Base-by-base conservation (phyloP, 2,113 vertebrate species). In the Brachypodius melanocephalos region DNA sequence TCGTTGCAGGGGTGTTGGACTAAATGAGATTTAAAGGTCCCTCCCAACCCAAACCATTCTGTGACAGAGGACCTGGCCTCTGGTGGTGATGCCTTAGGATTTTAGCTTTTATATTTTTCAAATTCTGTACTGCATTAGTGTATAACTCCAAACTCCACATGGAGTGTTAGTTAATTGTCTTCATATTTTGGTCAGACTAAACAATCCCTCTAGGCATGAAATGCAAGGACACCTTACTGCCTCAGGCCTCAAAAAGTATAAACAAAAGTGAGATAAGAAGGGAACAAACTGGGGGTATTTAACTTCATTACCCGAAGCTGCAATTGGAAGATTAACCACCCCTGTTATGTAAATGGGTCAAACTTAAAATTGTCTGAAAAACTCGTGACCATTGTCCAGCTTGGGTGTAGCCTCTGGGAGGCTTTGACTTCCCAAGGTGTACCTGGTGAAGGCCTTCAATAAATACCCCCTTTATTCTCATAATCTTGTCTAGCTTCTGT, bases 361-460 rank as follows among this genome's bases (percentile, higher is more conserved):
- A 54, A 31, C 7, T 54, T 45, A 19, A 0, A 31, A 45, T 45
- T 66, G 32, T 19, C 32, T 45, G 25, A 66, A 79, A 66, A 66
- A 12, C 26, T 79, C 0, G 0, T 36, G 20, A 6, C 12, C 40
- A 36, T 45, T 2, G 0, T 8, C 40, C 61, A 66, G 32, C 26
- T 15, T 54, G 61, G 32, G 20, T 36, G 32, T 19, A 25, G 12
- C 40, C 32, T 45, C 17, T 16, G 1, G 6, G 12, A 54, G 25
- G 12, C 26, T 45, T 19, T 52, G 31, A 14, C 24, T 55, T 49
- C 16, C 40, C 76, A 15, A 25, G 15, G 19, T 24, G 25, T 15
- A 6, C 12, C 29, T 25, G 2, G 14, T 45, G 48, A 43, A 54
- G 57, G 19, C 9, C 19, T 65, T 54, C 12, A 45, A 54, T 36